Conservation (phyloP, 2,113 vertebrate species). For the Nesoenas mayeri region DNA sequence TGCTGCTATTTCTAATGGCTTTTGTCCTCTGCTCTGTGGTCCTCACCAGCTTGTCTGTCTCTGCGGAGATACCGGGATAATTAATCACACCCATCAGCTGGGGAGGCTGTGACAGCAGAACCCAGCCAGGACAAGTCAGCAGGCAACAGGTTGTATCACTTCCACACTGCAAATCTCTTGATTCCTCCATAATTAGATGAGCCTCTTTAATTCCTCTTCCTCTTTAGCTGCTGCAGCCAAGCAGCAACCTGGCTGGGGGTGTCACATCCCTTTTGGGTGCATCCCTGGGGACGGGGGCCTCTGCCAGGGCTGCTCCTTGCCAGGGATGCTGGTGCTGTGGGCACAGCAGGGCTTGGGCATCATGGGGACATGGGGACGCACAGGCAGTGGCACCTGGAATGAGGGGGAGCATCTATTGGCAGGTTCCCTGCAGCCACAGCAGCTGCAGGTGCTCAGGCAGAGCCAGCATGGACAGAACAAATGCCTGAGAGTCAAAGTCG, state of each 20-base stretch:
- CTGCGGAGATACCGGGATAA: neutral
- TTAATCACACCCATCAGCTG: neutral
- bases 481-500: neutral
- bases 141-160: accelerated
- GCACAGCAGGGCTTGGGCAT: neutral
- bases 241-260: accelerated
- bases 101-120: accelerated
- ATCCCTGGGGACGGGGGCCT: neutral
- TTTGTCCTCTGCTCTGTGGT: neutral
- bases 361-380: neutral
- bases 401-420: neutral
- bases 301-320: neutral
- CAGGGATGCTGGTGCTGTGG: accelerated
- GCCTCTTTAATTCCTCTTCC: neutral
- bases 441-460: accelerated
- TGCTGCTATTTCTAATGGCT: accelerated
- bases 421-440: neutral
- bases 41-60: accelerated
- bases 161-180: neutral
- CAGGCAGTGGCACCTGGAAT: accelerated
- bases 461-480: accelerated
- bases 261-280: neutral
- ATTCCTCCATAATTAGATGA: neutral
- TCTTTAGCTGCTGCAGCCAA: accelerated
- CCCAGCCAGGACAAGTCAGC: neutral